These are phyloP conservation scores for Boulengerochromis microlepis DNA, from an alignment of 2,113 vertebrate genomes.

Conservation along the genomic window DNA sequence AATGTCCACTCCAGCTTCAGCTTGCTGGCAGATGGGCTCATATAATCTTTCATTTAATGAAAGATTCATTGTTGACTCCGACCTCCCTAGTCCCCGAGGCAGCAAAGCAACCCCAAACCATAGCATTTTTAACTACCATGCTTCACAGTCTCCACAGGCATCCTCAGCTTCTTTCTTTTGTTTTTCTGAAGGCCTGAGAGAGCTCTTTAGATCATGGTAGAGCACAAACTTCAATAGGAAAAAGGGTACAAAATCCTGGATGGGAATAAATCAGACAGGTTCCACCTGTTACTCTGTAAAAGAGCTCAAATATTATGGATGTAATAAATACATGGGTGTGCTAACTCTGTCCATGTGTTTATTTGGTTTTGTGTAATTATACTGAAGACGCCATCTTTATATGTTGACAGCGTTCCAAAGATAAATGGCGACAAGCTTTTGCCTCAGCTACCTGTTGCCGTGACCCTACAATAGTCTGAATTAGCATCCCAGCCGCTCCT, in stretches of 20 bases:
- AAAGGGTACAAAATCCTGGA: background rate
- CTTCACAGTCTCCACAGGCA: background rate
- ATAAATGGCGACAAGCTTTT: background rate
- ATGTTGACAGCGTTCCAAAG: background rate
- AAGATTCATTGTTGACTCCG: background rate
- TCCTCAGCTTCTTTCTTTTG: background rate
- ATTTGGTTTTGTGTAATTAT: background rate
- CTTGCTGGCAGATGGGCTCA: background rate
- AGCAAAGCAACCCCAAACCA: background rate
- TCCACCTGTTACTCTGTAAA: background rate
- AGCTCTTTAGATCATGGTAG: background rate
- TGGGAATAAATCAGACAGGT: background rate
- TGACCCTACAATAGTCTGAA: background rate
- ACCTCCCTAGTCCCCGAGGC: background rate
- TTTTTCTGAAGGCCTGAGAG: background rate
- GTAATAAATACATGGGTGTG: background rate
- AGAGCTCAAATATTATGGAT: background rate
- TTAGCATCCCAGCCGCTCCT: background rate
- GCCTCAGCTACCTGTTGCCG: background rate
- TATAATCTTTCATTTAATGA: background rate
- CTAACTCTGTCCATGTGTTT: background rate
- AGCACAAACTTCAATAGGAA: background rate
- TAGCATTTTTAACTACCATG: background rate
- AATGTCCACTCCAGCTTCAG: background rate
- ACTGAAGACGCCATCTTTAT: background rate